phyloP scores from a whole-genome alignment of 2,888 invertebrate species.

The Cephalotes varians region DNA sequence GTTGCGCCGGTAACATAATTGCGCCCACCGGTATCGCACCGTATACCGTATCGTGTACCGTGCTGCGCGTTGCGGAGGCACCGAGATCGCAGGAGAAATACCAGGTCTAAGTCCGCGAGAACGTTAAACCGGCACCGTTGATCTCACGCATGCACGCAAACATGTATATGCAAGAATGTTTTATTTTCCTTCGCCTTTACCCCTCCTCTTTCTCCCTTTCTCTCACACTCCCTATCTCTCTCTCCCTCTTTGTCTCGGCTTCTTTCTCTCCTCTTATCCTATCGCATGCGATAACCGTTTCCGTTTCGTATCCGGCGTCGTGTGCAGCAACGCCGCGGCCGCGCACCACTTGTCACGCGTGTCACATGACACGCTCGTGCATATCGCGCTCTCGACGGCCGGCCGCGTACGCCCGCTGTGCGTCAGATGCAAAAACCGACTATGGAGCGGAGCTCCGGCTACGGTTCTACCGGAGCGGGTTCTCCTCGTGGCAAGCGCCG shows the following conservation, averaged over 20 bases:
- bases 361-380: slow-evolving; percentile 79
- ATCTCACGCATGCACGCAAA: slow-evolving; percentile 20
- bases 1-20: slow-evolving; percentile 56
- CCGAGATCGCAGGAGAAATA: slow-evolving; percentile 37
- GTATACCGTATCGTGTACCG: not conserved
- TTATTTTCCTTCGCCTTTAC: slow-evolving; percentile 10
- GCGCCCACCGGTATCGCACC: not conserved
- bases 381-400: slow-evolving; percentile 67
- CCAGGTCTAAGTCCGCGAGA: slow-evolving; percentile 2
- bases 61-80: not conserved
- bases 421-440: slow-evolving; percentile 80
- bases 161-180: slow-evolving; percentile 9
- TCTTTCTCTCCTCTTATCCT: slow-evolving; percentile 2
- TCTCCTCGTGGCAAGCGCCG: slow-evolving; percentile 70
- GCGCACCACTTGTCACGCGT: slow-evolving; percentile 66
- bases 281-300: not conserved
- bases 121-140: slow-evolving; percentile 3
- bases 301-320: slow-evolving; percentile 14
- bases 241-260: not conserved
- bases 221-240: not conserved
- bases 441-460: slow-evolving; percentile 70
- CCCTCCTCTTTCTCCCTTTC: slow-evolving; percentile 22
- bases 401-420: slow-evolving; percentile 72
- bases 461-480: slow-evolving; percentile 64
- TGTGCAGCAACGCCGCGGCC: slow-evolving; percentile 50